Evolutionary conservation across 2,113 vertebrate species (phyloP), one percentile per base, ranked within the genome.

Genomic region (Prochilodus magdalenae): DNA sequence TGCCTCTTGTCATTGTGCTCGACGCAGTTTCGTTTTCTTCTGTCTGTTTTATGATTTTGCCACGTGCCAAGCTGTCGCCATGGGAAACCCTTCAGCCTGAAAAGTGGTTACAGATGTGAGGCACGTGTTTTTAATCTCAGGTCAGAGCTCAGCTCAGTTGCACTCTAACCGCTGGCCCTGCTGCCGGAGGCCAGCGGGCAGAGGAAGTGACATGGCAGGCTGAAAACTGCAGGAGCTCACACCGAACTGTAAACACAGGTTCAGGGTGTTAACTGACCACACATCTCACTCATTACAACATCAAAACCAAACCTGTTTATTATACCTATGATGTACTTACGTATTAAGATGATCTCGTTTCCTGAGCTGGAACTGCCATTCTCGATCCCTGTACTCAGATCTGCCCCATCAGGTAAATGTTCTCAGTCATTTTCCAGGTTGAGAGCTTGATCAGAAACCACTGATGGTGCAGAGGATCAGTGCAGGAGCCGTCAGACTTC

Each of bases 181-280:
- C 62, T 49, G 49, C 62, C 13, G 36, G 69, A 71, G 47, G 27
- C 26, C 44, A 11, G 36, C 40, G 44, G 30, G 33, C 18, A 14
- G 66, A 16, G 59, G 71, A 66, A 75, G 63, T 74, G 59, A 74
- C 79, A 81, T 49, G 67, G 67, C 70, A 62, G 93, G 92, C 93
- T 94, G 92, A 90, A 91, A 60, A 82, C 89, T 87, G 91, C 90
- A 57, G 69, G 89, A 87, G 93, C 93, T 86, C 89, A 94, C 92
- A 94, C 92, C 92, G 90, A 89, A 86, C 90, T 90, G 92, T 5
- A 92, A 86, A 80, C 57, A n/a, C 87, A 86, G 60, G 22, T 14
- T 53, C 12, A 10, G 91, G 85, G 91, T 87, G 93, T 93, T 93
- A 95, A 95, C 93, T 83, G 33, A 55, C 66, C 60, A 73, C 60